Evolutionary conservation across 2,113 vertebrate species (phyloP).

Genomic region (Circaetus gallicus): DNA sequence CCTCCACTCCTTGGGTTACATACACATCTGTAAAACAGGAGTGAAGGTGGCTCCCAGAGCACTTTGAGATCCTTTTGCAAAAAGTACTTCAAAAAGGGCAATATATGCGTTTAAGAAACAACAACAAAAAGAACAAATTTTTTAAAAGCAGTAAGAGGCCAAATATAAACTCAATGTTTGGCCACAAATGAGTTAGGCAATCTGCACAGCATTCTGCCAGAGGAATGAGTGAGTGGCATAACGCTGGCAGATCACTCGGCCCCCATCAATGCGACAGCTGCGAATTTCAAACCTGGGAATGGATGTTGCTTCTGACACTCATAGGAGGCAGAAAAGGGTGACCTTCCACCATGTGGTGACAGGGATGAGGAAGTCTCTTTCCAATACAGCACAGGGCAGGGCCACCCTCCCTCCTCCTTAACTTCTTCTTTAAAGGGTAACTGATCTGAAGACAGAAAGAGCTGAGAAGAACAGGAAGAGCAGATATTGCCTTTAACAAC

Average conservation of each 20-base stretch:
- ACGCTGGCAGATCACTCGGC: not conserved
- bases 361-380: not conserved
- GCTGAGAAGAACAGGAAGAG: not conserved
- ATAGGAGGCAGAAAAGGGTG: not conserved
- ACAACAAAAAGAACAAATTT: not conserved
- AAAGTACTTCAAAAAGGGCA: not conserved
- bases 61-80: not conserved
- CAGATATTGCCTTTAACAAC: not conserved
- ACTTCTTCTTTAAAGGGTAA: not conserved
- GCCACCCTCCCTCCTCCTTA: not conserved
- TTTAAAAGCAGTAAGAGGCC: not conserved
- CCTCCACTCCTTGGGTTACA: not conserved
- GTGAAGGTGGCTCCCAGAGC: not conserved
- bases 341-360: rapidly evolving
- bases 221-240: not conserved
- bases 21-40: not conserved
- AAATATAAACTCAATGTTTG: not conserved
- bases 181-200: not conserved
- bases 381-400: not conserved
- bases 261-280: not conserved
- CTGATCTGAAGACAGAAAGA: not conserved
- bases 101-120: not conserved
- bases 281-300: not conserved
- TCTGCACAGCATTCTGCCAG: not conserved
- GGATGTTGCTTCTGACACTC: not conserved